Evolutionary conservation across 2,888 invertebrate species (phyloP), one percentile per base, ranked within the genome.

Genomic region (Monochamus alternatus): DNA sequence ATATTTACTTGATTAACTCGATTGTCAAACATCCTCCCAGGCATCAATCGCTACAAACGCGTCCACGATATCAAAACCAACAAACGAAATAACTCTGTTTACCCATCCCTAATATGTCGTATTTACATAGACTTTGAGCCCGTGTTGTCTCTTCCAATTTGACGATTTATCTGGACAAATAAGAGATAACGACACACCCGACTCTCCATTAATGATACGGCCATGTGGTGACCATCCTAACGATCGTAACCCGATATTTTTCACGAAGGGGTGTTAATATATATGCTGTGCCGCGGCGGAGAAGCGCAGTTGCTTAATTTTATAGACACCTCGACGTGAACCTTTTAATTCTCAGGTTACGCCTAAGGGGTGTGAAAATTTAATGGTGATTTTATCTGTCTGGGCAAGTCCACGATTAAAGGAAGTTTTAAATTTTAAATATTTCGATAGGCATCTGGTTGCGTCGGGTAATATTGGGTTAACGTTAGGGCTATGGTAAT

Each of bases 221-320:
- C 47, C 47, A 47, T 47, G 47, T 47, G 47, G 47, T 47, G 47
- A 5, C 9, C 9, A 44, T 44, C 44, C 47, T 47, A 47, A 14
- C 14, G 22, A n/a, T 5, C 7, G 55, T 55, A 55, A 55, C 14
- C 14, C 55, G 55, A 55, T 55, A 55, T 55, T 55, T 55, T 55
- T 55, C 55, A 55, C 55, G 55, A 55, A 55, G 55, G 55, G 55
- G 55, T 55, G 55, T 55, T 55, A 55, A 55, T 55, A 55, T n/a
- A 55, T 55, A n/a, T 52, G 4, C 12, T n/a, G 14, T 55, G 14
- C n/a, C 55, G 3, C 55, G 5, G 10, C 55, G n/a, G 14, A 14
- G 14, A n/a, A 55, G n/a, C 7, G 38, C 55, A 55, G 55, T 55
- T 55, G 55, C 14, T 55, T 55, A 55, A 55, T 55, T 55, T 55